Evolutionary conservation across 2,113 vertebrate genomes (phyloP), one percentile per base, ranked within the genome.

Genomic region (Semicossyphus pulcher): DNA sequence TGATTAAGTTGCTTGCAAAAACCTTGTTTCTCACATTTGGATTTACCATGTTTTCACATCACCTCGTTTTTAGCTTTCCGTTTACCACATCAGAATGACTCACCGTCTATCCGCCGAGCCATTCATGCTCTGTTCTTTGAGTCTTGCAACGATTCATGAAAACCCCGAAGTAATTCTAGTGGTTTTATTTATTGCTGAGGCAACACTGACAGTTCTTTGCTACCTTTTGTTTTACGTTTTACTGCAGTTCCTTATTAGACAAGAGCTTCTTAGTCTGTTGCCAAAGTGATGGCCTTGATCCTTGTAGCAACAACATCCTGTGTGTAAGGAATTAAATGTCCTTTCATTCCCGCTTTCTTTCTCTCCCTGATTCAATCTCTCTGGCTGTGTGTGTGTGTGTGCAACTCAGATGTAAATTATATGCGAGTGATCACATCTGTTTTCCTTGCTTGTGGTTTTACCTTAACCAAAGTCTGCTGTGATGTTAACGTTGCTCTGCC

Each of bases 251-350:
- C 20, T 32, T 49, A 63, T 28, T 63, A 1, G 23, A 49, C 39
- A 10, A 26, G 25, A 58, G 25, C 15, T 44, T 58, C n/a, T 58
- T 3, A 16, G 26, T 56, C 10, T 29, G 48, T 58, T 69, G 25
- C 51, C 25, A 31, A 20, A 70, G 57, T 16, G 36, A 74, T 44
- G 49, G 10, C 25, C 14, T 57, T 52, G 58, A 70, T 23, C 42
- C 26, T 21, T 49, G 14, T 18, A 31, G 11, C 18, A 26, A 37
- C 21, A 45, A 37, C 25, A 51, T 53, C 31, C 47, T 65, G 32
- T 34, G 31, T 20, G 32, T 14, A 37, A 31, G 20, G 12, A 69
- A 34, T 74, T 28, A 62, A 51, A 18, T 16, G 8, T 28, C 23
- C n/a, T 49, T 42, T 64, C 25, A 31, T 54, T 41, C 4, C 3